Evolutionary conservation across 2,888 invertebrate genomes (phyloP).

Genomic region (Aromia moschata): DNA sequence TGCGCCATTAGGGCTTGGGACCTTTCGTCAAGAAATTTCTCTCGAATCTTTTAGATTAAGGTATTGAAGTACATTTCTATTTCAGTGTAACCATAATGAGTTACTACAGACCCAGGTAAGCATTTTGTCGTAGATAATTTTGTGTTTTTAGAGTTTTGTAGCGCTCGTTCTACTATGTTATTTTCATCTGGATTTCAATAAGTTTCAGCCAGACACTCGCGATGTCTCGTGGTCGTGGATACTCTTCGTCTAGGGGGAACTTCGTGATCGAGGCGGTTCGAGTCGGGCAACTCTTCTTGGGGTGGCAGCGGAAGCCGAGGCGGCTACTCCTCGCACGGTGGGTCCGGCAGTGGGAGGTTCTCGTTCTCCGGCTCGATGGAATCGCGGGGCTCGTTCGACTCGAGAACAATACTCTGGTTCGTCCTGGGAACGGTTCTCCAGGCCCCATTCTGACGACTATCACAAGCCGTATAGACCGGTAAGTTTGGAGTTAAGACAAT

Average conservation of each 20-base stretch:
- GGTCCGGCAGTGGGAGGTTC: constrained; percentile 32
- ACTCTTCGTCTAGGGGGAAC: constrained; percentile 48
- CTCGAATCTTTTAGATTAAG: neutral
- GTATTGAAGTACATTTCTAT: constrained; percentile 47
- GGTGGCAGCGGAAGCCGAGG: constrained; percentile 47
- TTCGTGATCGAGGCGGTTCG: constrained; percentile 51
- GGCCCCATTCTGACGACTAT: constrained; percentile 54
- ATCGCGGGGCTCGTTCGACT: constrained; percentile 51
- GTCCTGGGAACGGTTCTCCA: constrained; percentile 52
- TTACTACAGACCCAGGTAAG: constrained; percentile 58
- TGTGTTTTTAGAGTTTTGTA: neutral
- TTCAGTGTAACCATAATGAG: constrained; percentile 54
- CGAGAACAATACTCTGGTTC: constrained; percentile 53
- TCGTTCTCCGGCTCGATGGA: constrained; percentile 34
- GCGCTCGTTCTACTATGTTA: neutral
- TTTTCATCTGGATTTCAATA: constrained; percentile 5
- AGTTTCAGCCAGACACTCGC: constrained; percentile 54
- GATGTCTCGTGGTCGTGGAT: constrained; percentile 54
- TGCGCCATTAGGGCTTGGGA: neutral
- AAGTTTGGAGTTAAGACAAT: constrained; percentile 42
- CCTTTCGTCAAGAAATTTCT: neutral
- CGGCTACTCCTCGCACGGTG: constrained; percentile 41
- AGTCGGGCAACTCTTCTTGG: constrained; percentile 49
- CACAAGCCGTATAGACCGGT: constrained; percentile 57
- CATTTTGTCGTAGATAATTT: constrained; percentile 7